A percentile compares a stretch with the other conserved stretches of the same genome.
phyloP scores from a whole-genome alignment of 2,113 vertebrate genomes.

The Cyanoderma ruficeps region DNA sequence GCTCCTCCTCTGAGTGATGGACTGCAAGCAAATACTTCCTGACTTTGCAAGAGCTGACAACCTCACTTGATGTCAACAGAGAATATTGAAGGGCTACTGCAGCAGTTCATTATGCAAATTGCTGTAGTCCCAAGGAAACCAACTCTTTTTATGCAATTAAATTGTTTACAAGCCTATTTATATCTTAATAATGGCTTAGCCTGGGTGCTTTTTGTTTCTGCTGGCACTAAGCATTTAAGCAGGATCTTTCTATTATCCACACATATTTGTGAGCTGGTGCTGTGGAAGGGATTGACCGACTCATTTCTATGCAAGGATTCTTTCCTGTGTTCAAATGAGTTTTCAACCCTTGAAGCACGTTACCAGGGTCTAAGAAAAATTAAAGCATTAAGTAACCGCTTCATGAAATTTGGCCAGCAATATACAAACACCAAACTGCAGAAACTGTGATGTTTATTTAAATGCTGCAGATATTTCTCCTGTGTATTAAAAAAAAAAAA shows the following conservation, averaged over 20 bases:
- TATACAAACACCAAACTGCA: not conserved
- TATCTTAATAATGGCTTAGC: slow-evolving; percentile 53
- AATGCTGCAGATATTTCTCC: not conserved
- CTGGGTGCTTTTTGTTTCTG: slow-evolving; percentile 8
- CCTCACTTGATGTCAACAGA: not conserved
- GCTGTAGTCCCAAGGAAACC: slow-evolving; percentile 42
- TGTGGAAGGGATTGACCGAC: not conserved
- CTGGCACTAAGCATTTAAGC: slow-evolving; percentile 9
- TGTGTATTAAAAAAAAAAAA: not conserved
- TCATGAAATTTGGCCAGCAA: not conserved
- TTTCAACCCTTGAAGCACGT: not conserved
- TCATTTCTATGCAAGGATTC: not conserved
- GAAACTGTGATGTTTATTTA: not conserved
- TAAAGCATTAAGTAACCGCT: not conserved
- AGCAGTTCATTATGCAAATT: slow-evolving; percentile 57
- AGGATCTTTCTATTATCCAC: not conserved
- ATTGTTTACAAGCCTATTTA: slow-evolving; percentile 59
- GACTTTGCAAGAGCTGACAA: not conserved
- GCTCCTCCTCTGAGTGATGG: not conserved
- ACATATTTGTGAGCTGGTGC: not conserved
- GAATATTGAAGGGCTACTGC: not conserved
- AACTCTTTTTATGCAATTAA: slow-evolving; percentile 55
- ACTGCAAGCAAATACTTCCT: not conserved
- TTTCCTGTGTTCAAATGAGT: not conserved
- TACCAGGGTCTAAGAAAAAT: slow-evolving; percentile 8